Evolutionary conservation across 2,797 vertebrate species (phyloP).

Genomic region (Falco concolor): DNA sequence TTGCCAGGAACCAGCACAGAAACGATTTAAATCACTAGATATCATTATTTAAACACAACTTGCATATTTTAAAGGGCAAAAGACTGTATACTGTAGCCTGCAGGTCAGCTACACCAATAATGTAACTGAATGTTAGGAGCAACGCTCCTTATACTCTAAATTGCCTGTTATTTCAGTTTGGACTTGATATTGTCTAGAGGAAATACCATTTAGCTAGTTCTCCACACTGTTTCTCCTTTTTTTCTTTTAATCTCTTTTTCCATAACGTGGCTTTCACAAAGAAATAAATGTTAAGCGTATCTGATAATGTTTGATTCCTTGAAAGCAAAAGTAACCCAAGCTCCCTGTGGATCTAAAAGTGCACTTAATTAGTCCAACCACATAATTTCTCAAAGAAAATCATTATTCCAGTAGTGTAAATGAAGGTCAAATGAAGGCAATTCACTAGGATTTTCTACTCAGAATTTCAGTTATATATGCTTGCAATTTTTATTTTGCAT

Average conservation of each 20-base stretch:
- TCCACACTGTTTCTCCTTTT: not conserved
- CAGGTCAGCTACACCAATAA: not conserved
- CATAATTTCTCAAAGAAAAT: not conserved
- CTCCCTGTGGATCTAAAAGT: not conserved
- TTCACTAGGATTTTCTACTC: not conserved
- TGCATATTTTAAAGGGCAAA: not conserved
- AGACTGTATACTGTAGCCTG: not conserved
- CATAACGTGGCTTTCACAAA: not conserved
- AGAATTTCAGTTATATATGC: not conserved
- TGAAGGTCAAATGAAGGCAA: not conserved
- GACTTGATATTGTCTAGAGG: not conserved
- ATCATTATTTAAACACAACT: not conserved
- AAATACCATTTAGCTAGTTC: not conserved
- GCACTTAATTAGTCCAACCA: not conserved
- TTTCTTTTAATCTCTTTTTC: not conserved
- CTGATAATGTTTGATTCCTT: not conserved
- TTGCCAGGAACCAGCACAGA: not conserved
- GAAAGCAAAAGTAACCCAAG: not conserved
- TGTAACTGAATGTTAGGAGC: not conserved
- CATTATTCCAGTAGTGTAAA: not conserved
- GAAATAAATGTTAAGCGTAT: not conserved
- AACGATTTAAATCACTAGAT: not conserved
- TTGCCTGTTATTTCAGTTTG: not conserved
- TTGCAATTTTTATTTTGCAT: not conserved
- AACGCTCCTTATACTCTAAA: not conserved